Base-by-base conservation (phyloP, 1,140 invertebrate species). In the Harpegnathos saltator region DNA sequence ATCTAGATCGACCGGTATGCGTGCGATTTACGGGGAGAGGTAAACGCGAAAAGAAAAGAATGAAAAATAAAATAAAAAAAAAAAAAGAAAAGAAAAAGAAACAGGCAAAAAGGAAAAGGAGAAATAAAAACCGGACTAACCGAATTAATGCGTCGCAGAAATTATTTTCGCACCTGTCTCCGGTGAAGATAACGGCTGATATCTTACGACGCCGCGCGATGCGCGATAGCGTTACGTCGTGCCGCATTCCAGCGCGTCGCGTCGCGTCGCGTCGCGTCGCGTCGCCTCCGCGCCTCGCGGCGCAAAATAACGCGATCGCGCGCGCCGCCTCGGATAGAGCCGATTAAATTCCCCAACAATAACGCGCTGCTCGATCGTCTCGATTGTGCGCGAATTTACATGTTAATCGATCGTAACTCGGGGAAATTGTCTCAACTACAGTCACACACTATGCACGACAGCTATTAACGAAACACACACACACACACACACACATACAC, bases 141-240 rank as follows among this genome's bases (percentile, higher is more conserved):
- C 69, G 69, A 74, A 82, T 52, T 74, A 62, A 61, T 74, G 48
- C 69, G 78, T 72, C 78, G 78, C 69, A 82, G 15, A 82, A 83
- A n/a, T 48, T 85, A 85, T 85, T 85, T 83, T 85, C 84, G 84
- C 80, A 83, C 71, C 78, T 85, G 83, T 54, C 81, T 66, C 69
- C 54, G 80, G 50, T 71, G 61, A 66, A 82, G 84, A 85, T 85
- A 85, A 85, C 84, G 65, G 29, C 59, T 71, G 83, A 85, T 85
- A 85, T 59, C n/a, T n/a, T n/a, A n/a, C 38, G 63, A 59, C 62
- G 77, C 22, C 50, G 38, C 50, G 38, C 38, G 61, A 59, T 38
- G 75, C 44, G 78, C 77, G 83, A 84, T 84, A 85, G 50, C 29
- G 68, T 72, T 65, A 58, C 74, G 61, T 73, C 66, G 77, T 73